Conservation (phyloP, 1,140 invertebrate genomes). For the Drosophila repleta region DNA sequence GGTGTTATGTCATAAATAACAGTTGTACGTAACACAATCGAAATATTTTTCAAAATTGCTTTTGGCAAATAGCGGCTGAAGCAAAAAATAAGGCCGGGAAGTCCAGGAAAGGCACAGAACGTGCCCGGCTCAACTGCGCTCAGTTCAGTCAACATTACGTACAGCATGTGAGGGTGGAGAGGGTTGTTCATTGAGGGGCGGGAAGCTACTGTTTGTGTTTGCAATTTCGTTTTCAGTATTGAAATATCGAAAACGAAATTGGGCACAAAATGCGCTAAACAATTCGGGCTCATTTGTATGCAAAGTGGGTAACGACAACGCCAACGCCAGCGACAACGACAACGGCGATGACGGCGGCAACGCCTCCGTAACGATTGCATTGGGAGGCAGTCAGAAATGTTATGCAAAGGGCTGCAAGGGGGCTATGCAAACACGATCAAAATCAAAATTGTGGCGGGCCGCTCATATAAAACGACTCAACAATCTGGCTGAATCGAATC, state of each 20-base stretch:
- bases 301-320: conserved; percentile 20
- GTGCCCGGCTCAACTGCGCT: conserved; percentile 27
- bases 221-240: conserved; percentile 73
- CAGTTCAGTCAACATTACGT: neutral
- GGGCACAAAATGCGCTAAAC: conserved; percentile 49
- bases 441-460: neutral
- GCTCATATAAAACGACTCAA: conserved; percentile 58
- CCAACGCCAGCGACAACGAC: conserved; percentile 32
- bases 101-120: conserved; percentile 62
- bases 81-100: conserved; percentile 62
- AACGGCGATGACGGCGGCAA: conserved; percentile 32
- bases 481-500: conserved; percentile 59
- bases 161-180: neutral
- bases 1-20: conserved; percentile 73
- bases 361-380: conserved; percentile 48
- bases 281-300: conserved; percentile 66
- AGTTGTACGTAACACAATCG: conserved; percentile 48
- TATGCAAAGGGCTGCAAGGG: conserved; percentile 62
- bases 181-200: neutral
- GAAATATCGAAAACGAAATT: conserved; percentile 63
- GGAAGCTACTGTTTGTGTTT: conserved; percentile 37
- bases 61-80: conserved; percentile 65
- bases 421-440: conserved; percentile 50
- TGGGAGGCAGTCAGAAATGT: conserved; percentile 73
- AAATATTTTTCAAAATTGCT: conserved; percentile 21